Evolutionary conservation across 2,113 vertebrate species (phyloP).

Genomic region (Eptatretus burgeri): DNA sequence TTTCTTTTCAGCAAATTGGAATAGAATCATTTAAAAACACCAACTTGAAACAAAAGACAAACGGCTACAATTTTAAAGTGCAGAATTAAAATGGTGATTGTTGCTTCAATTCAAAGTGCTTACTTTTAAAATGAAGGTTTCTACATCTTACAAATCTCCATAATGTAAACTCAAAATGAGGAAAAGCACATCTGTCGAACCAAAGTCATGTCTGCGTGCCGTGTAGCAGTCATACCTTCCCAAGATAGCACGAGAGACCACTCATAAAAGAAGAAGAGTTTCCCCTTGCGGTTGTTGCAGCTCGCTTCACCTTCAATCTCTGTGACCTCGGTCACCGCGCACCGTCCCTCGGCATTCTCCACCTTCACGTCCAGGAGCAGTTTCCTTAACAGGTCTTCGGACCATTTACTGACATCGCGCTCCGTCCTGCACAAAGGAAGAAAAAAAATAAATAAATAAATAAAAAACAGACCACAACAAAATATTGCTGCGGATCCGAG

Average conservation of each 20-base stretch:
- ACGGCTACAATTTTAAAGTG: too few species aligned
- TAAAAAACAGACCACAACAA: too few species aligned
- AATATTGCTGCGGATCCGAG: too few species aligned
- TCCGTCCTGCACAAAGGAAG: slow-evolving; percentile 37
- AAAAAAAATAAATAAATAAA: too few species aligned
- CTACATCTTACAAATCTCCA: neutral
- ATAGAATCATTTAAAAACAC: too few species aligned
- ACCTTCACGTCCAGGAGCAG: slow-evolving; percentile 39
- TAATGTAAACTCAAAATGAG: neutral
- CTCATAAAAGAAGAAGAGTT: slow-evolving; percentile 90
- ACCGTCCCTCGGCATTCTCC: slow-evolving; percentile 37
- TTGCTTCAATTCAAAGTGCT: too few species aligned
- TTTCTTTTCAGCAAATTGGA: too few species aligned
- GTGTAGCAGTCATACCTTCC: slow-evolving; percentile 26
- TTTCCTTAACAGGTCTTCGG: slow-evolving; percentile 50
- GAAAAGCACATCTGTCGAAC: neutral
- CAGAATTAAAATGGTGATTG: too few species aligned
- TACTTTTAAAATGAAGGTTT: neutral
- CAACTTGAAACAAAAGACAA: too few species aligned
- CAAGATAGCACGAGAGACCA: slow-evolving; percentile 59
- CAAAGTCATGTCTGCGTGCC: neutral
- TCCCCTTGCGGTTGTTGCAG: slow-evolving; percentile 91
- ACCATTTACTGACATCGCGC: slow-evolving; percentile 76
- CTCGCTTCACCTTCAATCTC: slow-evolving; percentile 73
- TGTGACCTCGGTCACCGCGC: slow-evolving; percentile 64